Evolutionary conservation across 2,113 vertebrate species (phyloP), one percentile per base, ranked within the genome.

Genomic region (Oncorhynchus keta): DNA sequence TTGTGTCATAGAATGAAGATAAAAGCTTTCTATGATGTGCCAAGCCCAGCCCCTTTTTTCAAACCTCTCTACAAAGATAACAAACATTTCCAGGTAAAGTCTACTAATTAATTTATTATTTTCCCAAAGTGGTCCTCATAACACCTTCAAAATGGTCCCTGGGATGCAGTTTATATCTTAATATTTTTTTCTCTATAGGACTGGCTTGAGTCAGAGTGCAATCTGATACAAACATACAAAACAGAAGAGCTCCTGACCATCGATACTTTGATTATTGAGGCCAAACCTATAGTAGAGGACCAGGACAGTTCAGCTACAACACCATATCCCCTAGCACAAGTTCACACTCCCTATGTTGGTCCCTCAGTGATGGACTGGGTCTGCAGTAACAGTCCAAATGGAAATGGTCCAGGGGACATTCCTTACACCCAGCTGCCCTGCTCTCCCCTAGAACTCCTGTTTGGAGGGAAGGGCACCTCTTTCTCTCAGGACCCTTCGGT

Each of bases 351-450:
- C n/a, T 11, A 62, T 62, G 59, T 62, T 62, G n/a, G n/a, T 22
- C n/a, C 59, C 59, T 62, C n/a, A 3, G 59, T 24, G 20, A 62
- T 62, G 59, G n/a, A 62, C n/a, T 62, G 59, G n/a, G 59, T 62
- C n/a, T 62, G 20, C 59, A 62, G 59, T 62, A n/a, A 62, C 18
- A 62, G 18, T n/a, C n/a, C 59, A 62, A 62, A 62, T 24, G 16
- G 20, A n/a, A 62, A 62, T 62, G 18, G 59, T 62, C 59, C 18
- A 61, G 59, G 59, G 20, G 59, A 61, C n/a, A 62, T 2, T 0
- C 65, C 85, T 7, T 88, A 88, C 83, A 85, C 85, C n/a, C 78
- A 70, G 77, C 79, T 86, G 2, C 87, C 87, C 3, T 73, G 71
- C 18, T 45, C 79, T 0, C 0, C 75, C 39, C 81, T 75, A 81